Evolutionary conservation across 1,140 invertebrate species (phyloP).

Genomic region (Microplitis demolitor): DNA sequence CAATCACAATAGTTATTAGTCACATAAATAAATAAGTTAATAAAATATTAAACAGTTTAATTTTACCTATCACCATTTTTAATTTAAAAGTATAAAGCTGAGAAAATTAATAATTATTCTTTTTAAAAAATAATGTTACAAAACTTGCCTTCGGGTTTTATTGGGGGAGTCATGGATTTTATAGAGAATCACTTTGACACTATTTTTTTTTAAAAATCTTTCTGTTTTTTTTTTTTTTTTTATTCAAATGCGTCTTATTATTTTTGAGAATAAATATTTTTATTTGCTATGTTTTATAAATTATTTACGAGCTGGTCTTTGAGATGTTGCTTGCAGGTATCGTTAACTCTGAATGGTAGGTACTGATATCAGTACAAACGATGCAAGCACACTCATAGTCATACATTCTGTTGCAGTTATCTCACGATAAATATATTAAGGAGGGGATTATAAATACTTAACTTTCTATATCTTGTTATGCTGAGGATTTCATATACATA

Average conservation of each 20-base stretch:
- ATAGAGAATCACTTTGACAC: slow-evolving; percentile 9
- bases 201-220: slow-evolving; percentile 28
- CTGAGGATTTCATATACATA: background rate
- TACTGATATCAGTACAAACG: background rate
- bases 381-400: background rate
- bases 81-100: background rate
- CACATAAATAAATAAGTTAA: slow-evolving; percentile 8
- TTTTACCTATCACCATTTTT: background rate
- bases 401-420: background rate
- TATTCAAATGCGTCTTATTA: too few species aligned
- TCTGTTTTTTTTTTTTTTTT: too few species aligned
- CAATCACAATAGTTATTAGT: slow-evolving; percentile 20
- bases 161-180: slow-evolving; percentile 39
- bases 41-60: slow-evolving; percentile 13
- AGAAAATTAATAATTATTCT: too few species aligned
- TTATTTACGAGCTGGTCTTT: background rate
- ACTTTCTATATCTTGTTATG: background rate
- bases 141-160: slow-evolving; percentile 40
- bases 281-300: too few species aligned
- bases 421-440: background rate
- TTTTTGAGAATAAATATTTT: too few species aligned
- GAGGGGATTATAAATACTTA: background rate
- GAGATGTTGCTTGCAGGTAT: background rate
- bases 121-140: slow-evolving; percentile 13
- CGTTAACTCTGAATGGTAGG: background rate